Evolutionary conservation across 2,888 invertebrate genomes (phyloP), one percentile per base, ranked within the genome.

Genomic region (Eilema depressum): DNA sequence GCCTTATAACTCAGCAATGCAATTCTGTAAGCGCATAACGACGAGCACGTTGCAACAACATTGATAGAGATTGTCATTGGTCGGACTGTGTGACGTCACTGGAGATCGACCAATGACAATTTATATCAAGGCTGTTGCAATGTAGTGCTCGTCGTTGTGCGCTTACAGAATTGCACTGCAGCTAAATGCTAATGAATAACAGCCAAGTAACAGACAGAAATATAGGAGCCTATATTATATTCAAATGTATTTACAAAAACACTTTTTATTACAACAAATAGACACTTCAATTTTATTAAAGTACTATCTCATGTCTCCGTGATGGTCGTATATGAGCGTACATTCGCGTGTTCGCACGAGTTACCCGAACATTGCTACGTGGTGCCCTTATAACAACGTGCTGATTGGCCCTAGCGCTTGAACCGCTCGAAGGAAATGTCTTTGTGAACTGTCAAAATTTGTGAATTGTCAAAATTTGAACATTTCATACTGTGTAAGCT

Each of bases 401-500:
- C 41, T 47, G 64, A 47, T 41, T 64, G 65, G 30, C 20, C 68
- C 63, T 68, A 68, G 56, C 56, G 68, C 68, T 68, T 68, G 33
- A 56, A 53, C n/a, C 37, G 66, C 60, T 67, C 61, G 61, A 60
- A 47, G 41, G 61, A 61, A 67, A 61, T 61, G 41, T 67, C 41
- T 37, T n/a, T 66, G 57, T 65, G 20, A 28, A 26, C 37, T 37
- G 37, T 37, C 37, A 7, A 37, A 37, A 37, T 37, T 37, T 33
- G n/a, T 14, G 14, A 63, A 63, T 25, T 66, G 33, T 33, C 56
- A n/a, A 66, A 23, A 17, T n/a, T 53, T 53, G 64, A 53, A 28
- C 53, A n/a, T 53, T 30, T 30, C 23, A 53, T 53, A 53, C n/a
- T 53, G 53, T 53, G 53, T 4, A 37, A 41, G 59, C 60, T 60